A percentile compares a stretch with the other conserved stretches of the same genome.
These are phyloP conservation scores for Alectoris magna DNA, from an alignment of 2,797 vertebrate genomes.

Conservation along the genomic window DNA sequence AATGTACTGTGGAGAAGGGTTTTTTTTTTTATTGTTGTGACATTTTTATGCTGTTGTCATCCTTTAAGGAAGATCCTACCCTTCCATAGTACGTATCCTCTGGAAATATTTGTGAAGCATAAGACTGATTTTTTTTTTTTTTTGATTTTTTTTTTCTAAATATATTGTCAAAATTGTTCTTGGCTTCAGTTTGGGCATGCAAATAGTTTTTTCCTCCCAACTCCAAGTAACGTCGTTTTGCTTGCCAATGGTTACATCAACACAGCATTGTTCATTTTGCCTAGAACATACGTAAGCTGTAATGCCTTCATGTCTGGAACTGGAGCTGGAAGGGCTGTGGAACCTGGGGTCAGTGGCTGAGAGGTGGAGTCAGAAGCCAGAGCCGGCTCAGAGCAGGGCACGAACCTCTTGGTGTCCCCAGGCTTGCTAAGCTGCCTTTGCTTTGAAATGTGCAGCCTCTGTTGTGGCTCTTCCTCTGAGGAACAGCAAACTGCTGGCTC, in stretches of 20 bases:
- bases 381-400: fast-evolving
- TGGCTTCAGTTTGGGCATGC: conserved; percentile 22
- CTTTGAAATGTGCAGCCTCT: background rate
- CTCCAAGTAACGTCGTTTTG: background rate
- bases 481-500: background rate
- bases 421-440: background rate
- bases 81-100: background rate
- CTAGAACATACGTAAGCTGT: background rate
- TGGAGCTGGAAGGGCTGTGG: background rate
- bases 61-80: background rate
- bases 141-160: background rate
- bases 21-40: background rate
- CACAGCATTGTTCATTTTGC: background rate
- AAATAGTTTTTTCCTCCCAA: background rate
- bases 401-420: background rate
- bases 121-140: background rate
- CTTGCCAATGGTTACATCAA: conserved; percentile 50
- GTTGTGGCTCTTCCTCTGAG: background rate
- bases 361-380: background rate
- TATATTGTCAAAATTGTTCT: conserved; percentile 3
- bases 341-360: background rate
- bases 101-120: background rate
- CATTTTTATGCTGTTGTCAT: conserved; percentile 14
- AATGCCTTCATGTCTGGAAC: conserved; percentile 8
- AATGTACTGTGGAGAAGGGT: background rate